A percentile compares a stretch with the other conserved stretches of the same genome.
Conservation (phyloP, 2,888 invertebrate species). For the Callinectes sapidus region DNA sequence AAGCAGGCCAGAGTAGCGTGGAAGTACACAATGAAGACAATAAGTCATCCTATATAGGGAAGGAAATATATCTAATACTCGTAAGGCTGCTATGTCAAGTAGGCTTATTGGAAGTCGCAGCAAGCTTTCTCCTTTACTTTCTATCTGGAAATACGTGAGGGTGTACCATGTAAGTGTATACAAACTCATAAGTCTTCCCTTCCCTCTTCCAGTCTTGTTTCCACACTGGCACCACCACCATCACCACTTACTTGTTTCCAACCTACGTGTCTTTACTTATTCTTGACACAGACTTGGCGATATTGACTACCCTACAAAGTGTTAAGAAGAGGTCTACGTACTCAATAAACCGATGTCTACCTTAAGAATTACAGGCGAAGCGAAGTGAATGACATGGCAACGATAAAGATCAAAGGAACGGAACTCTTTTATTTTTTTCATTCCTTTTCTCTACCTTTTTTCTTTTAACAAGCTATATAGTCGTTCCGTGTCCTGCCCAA, state of each 20-base stretch:
- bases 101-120: too few species aligned
- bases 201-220: background rate
- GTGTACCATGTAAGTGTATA: background rate
- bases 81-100: too few species aligned
- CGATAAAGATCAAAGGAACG: background rate
- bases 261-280: background rate
- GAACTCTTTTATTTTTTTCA: background rate
- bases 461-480: background rate
- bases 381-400: background rate
- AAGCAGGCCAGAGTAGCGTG: background rate
- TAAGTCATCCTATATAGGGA: background rate
- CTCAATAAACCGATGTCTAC: background rate
- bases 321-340: background rate
- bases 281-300: background rate
- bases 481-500: background rate
- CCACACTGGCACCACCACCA: background rate
- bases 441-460: background rate
- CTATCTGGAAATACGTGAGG: background rate
- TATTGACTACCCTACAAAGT: background rate
- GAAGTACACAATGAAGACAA: background rate
- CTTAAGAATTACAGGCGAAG: background rate
- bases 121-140: too few species aligned
- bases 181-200: background rate
- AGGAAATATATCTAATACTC: background rate
- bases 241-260: background rate